Percentiles rank a stretch among this genome's conserved stretches.
Conservation (phyloP, 2,888 invertebrate genomes). For the Philereme vetulata region DNA sequence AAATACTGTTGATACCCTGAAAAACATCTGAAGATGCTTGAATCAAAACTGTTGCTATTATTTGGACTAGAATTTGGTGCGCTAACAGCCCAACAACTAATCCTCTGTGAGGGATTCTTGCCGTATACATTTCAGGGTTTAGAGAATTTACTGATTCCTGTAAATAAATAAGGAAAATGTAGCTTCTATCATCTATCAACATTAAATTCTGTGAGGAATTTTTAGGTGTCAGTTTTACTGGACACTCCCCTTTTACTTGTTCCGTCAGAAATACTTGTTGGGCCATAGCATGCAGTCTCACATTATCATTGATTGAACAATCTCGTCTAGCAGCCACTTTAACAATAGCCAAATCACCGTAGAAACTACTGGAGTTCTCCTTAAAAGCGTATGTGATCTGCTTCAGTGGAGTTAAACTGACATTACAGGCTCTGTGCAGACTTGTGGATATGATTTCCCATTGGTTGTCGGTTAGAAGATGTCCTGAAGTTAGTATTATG, state of each 20-base stretch:
- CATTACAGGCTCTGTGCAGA: slow-evolving; percentile 91
- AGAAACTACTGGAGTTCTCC: slow-evolving; percentile 96
- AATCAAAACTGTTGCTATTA: slow-evolving; percentile 93
- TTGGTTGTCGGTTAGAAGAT: slow-evolving; percentile 90
- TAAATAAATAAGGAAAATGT: slow-evolving; percentile 93
- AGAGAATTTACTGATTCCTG: slow-evolving; percentile 87
- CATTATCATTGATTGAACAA: slow-evolving; percentile 92
- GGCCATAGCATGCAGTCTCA: slow-evolving; percentile 93
- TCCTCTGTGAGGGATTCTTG: slow-evolving; percentile 93
- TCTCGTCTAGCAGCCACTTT: slow-evolving; percentile 96
- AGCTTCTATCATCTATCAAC: slow-evolving; percentile 92
- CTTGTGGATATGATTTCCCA: slow-evolving; percentile 94
- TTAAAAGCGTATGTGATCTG: slow-evolving; percentile 96
- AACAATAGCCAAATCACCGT: slow-evolving; percentile 95
- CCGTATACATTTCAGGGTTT: slow-evolving; percentile 90
- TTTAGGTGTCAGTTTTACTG: slow-evolving; percentile 64
- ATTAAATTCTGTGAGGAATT: slow-evolving; percentile 75
- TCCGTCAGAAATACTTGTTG: slow-evolving; percentile 93
- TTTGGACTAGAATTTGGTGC: slow-evolving; percentile 96
- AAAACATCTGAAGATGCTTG: slow-evolving; percentile 87
- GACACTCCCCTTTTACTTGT: slow-evolving; percentile 64
- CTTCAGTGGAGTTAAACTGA: slow-evolving; percentile 93
- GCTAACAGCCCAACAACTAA: slow-evolving; percentile 94
- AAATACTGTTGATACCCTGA: slow-evolving; percentile 85
- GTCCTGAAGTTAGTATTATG: slow-evolving; percentile 92